Percentiles rank a stretch among this genome's conserved stretches.
Evolutionary conservation across 2,797 vertebrate species (phyloP).

Genomic region (Pseudopleuronectes americanus): DNA sequence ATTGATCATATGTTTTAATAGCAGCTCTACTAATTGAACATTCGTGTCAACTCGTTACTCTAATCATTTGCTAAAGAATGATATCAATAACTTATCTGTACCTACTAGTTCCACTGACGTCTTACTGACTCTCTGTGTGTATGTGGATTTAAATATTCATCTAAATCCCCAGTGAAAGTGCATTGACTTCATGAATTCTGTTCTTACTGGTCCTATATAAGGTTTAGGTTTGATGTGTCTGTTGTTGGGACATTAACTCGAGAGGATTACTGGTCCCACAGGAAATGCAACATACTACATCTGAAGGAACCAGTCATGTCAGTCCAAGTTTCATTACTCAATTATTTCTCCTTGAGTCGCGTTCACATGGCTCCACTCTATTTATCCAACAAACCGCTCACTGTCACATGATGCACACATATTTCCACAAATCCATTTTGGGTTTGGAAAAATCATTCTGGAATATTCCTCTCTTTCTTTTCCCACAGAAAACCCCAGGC

Average conservation of each 20-base stretch:
- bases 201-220: neutral
- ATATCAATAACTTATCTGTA: no score
- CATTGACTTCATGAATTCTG: no score
- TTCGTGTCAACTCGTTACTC: neutral
- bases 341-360: constrained; percentile 51
- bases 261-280: constrained; percentile 17
- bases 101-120: no score
- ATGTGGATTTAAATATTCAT: no score
- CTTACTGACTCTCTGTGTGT: no score
- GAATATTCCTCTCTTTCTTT: constrained; percentile 68
- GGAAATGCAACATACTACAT: constrained; percentile 27
- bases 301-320: constrained; percentile 33
- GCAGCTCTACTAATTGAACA: no score
- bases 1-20: neutral
- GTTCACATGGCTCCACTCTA: constrained; percentile 31
- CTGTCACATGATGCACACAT: constrained; percentile 57
- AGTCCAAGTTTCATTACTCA: constrained; percentile 43
- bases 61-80: neutral
- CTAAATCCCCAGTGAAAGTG: no score
- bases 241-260: constrained; percentile 20
- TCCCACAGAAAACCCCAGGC: constrained; percentile 50
- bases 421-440: constrained; percentile 69
- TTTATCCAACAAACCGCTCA: constrained; percentile 43
- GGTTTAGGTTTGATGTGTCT: constrained; percentile 8
- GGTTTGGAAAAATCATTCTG: constrained; percentile 72